Conservation (phyloP, 2,113 vertebrate species). For the Tachysurus fulvidraco region DNA sequence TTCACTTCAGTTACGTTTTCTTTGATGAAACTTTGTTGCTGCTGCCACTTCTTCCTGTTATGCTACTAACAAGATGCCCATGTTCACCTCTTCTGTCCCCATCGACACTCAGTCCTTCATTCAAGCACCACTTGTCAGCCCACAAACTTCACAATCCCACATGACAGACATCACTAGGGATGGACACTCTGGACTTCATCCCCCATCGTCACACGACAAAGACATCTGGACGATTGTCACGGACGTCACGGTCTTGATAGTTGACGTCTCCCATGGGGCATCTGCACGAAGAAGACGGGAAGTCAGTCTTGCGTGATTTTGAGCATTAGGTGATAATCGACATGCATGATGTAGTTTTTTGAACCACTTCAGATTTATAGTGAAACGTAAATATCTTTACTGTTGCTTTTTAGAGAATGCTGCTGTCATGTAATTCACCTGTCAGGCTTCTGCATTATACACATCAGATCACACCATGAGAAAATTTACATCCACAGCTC, state of each 20-base stretch:
- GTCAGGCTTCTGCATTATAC: neutral
- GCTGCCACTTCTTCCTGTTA: constrained; percentile 11
- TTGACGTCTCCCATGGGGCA: constrained; percentile 74
- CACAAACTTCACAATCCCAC: constrained; percentile 59
- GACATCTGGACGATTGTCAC: constrained; percentile 83
- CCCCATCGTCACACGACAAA: constrained; percentile 60
- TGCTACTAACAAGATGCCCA: constrained; percentile 23
- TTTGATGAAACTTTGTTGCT: neutral
- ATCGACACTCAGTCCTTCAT: constrained; percentile 55
- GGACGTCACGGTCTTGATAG: constrained; percentile 75
- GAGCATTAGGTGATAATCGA: constrained; percentile 55
- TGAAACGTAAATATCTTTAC: constrained; percentile 1
- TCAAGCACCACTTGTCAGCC: constrained; percentile 67
- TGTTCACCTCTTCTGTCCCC: constrained; percentile 28
- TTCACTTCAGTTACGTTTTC: constrained; percentile 7
- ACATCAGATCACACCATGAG: neutral
- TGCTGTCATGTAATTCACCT: neutral
- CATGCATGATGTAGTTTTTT: constrained; percentile 35
- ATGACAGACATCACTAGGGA: constrained; percentile 63
- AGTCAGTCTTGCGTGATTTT: constrained; percentile 67
- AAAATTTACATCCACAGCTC: neutral
- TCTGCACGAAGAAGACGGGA: constrained; percentile 62
- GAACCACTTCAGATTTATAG: constrained; percentile 24
- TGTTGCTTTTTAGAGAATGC: constrained; percentile 10
- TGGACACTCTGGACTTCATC: constrained; percentile 61